A percentile compares a stretch with the other conserved stretches of the same genome.
These are phyloP conservation scores for Peromyscus maniculatus DNA, from an alignment of 2,113 vertebrate genomes.

Conservation along the genomic window DNA sequence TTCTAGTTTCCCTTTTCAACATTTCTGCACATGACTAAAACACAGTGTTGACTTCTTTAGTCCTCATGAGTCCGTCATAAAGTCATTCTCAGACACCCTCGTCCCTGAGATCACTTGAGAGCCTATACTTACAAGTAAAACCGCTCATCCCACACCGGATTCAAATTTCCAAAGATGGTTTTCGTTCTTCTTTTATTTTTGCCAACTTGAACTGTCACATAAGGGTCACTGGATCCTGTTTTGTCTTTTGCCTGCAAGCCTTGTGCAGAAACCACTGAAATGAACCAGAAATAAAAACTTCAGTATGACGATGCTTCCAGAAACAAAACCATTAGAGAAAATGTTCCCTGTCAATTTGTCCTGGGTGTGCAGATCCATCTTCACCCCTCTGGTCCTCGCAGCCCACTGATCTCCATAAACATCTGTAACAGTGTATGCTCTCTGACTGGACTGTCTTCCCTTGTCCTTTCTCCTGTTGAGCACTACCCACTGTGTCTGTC, in stretches of 20 bases:
- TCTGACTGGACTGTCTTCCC: neutral
- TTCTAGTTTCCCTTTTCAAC: neutral
- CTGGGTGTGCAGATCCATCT: neutral
- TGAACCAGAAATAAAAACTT: constrained; percentile 44
- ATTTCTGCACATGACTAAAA: constrained; percentile 33
- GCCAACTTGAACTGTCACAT: constrained; percentile 98
- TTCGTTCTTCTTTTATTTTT: constrained; percentile 98
- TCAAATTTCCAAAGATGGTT: constrained; percentile 99
- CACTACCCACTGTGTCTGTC: neutral
- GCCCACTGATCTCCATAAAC: neutral
- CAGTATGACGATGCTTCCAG: neutral
- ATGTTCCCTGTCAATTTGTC: neutral
- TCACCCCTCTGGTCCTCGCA: neutral
- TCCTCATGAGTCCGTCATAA: neutral
- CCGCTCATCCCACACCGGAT: constrained; percentile 98
- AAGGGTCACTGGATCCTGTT: constrained; percentile 98
- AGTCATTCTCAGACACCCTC: neutral
- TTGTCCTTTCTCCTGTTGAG: neutral
- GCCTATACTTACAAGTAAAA: constrained; percentile 95
- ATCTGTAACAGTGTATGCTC: neutral
- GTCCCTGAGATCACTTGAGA: neutral
- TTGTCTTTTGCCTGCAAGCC: constrained; percentile 99
- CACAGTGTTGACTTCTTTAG: neutral
- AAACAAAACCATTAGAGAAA: neutral
- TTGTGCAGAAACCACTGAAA: constrained; percentile 96